Evolutionary conservation across 1,140 invertebrate genomes (phyloP).

Genomic region (Pogonomyrmex californicus): DNA sequence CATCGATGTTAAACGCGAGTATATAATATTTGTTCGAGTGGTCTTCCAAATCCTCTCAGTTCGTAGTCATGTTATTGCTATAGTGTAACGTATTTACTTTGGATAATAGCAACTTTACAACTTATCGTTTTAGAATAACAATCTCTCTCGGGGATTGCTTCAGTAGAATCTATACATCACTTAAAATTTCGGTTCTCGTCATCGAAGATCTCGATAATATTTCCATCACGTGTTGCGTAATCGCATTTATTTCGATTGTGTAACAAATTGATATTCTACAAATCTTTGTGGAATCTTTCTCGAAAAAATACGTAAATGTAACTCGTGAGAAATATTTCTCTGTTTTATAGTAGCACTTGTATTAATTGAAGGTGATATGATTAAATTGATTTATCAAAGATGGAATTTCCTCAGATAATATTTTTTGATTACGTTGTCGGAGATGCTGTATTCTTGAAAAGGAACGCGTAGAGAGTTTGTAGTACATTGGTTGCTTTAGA

Average conservation of each 20-base stretch:
- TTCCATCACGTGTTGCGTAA: neutral
- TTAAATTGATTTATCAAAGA: neutral
- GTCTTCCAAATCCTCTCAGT: constrained; percentile 12
- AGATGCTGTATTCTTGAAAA: neutral
- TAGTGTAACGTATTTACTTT: constrained; percentile 34
- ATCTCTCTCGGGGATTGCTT: neutral
- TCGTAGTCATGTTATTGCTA: constrained; percentile 28
- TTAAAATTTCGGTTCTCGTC: constrained; percentile 38
- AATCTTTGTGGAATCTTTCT: neutral
- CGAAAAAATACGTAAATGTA: neutral
- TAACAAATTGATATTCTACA: neutral
- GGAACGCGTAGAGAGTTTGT: neutral
- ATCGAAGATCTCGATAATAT: neutral
- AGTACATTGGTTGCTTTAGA: neutral
- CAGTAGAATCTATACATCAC: constrained; percentile 13
- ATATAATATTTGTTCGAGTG: constrained; percentile 30
- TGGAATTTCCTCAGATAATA: neutral
- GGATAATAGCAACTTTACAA: constrained; percentile 42
- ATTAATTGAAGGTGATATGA: neutral
- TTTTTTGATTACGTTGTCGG: neutral
- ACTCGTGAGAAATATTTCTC: neutral
- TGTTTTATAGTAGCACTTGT: neutral
- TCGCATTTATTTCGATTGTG: neutral
- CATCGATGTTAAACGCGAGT: neutral
- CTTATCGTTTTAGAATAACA: constrained; percentile 38